Evolutionary conservation across 2,797 vertebrate species (phyloP).

Genomic region (Xiphophorus birchmanni): DNA sequence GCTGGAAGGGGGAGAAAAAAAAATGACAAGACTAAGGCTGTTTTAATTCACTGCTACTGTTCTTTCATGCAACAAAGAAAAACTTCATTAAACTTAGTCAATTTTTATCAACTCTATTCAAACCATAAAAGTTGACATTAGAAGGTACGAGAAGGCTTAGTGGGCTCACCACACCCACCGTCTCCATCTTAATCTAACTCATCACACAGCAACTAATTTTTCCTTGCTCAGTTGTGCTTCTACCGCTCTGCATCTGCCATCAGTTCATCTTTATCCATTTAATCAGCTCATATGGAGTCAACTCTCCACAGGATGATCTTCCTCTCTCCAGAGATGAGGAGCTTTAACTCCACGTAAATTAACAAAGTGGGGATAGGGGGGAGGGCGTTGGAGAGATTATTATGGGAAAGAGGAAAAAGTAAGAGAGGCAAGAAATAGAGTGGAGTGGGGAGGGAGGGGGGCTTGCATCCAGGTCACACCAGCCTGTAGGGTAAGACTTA

Average conservation of each 20-base stretch:
- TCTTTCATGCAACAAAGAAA: conserved; percentile 55
- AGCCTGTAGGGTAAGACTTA: conserved; percentile 62
- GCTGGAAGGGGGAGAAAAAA: conserved; percentile 31
- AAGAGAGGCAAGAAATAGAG: conserved; percentile 15
- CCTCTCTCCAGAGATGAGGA: conserved; percentile 60
- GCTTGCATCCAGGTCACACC: conserved; percentile 65
- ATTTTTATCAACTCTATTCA: conserved; percentile 44
- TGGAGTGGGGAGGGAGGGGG: conserved; percentile 15
- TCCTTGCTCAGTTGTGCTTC: conserved; percentile 34
- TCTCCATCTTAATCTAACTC: conserved; percentile 24
- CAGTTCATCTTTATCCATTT: conserved; percentile 50
- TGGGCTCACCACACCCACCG: conserved; percentile 35
- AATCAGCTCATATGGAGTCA: conserved; percentile 61
- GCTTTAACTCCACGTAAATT: conserved; percentile 69
- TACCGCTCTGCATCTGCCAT: conserved; percentile 37
- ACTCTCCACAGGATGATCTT: conserved; percentile 59
- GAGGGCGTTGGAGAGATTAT: conserved; percentile 39
- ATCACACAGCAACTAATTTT: conserved; percentile 2
- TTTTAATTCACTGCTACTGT: conserved; percentile 64
- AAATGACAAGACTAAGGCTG: conserved; percentile 62
- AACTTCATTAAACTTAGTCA: conserved; percentile 64
- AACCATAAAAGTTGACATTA: conserved; percentile 36
- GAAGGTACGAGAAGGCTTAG: conserved; percentile 14
- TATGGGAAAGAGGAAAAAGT: conserved; percentile 37
- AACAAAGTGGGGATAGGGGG: conserved; percentile 49